Evolutionary conservation across 1,140 invertebrate genomes (phyloP), one percentile per base, ranked within the genome.

Genomic region (Battus philenor): DNA sequence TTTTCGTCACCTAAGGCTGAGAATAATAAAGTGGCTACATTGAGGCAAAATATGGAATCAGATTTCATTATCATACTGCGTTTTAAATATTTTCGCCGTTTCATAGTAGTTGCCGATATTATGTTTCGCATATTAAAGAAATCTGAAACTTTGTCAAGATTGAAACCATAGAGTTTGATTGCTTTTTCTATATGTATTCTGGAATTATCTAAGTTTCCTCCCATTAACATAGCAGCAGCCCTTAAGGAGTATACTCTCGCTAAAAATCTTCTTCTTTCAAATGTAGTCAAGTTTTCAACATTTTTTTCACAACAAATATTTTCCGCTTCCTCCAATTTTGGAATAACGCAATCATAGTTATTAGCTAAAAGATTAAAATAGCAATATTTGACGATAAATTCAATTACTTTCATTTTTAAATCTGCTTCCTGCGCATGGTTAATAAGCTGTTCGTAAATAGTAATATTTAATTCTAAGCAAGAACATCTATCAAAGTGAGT

Each of bases 41-140:
- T 86, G 15, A 86, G 58, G 50, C 74, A 87, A 59, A 68, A 68
- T 31, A 83, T 58, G n/a, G 72, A 76, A 56, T 86, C 77, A 12
- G 54, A 46, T 39, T 73, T 67, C 22, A 82, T 50, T 29, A 55
- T 53, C 4, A 26, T 52, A 38, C 67, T 63, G 43, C 71, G 50
- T 12, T 51, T 20, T 24, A 59, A 60, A 59, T 69, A 50, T 54
- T 68, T 74, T 47, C 50, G 54, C n/a, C 39, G 41, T 57, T 63
- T 72, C 8, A 64, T 47, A 46, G 69, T 65, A 15, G 64, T 38
- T 27, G 36, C 34, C 20, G 44, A 57, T 38, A 68, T 15, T 32
- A 73, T 16, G 34, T 47, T 48, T 32, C 53, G 59, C 16, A 84
- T 36, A 39, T 68, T 50, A 31, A 75, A 53, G 46, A 70, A 58